A percentile compares a stretch with the other conserved stretches of the same genome.
These are phyloP conservation scores for Andricus grossulariae DNA, from an alignment of 1,140 invertebrate genomes.

Conservation along the genomic window DNA sequence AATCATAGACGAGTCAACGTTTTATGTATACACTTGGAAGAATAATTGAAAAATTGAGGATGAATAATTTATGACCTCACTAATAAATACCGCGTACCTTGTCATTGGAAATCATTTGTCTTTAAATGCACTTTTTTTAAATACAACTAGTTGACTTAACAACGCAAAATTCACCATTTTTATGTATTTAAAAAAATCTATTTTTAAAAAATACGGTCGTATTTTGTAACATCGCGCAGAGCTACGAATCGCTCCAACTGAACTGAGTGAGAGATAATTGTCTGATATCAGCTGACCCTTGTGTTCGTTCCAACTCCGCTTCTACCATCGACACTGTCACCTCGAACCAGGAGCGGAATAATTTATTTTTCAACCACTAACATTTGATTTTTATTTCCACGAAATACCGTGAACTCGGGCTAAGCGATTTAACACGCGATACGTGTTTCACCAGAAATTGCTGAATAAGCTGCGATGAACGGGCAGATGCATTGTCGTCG, in stretches of 20 bases:
- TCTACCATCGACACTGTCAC: slow-evolving; percentile 25
- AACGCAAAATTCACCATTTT: too few species aligned
- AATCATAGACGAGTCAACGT: neutral
- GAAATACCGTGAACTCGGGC: too few species aligned
- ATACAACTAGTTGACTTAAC: too few species aligned
- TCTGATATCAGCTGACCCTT: slow-evolving; percentile 61
- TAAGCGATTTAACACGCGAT: too few species aligned
- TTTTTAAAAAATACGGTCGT: neutral
- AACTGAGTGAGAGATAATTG: slow-evolving; percentile 61
- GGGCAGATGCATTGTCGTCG: too few species aligned
- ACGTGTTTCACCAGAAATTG: too few species aligned
- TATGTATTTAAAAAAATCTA: neutral
- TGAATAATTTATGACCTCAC: slow-evolving; percentile 25
- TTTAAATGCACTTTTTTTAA: too few species aligned
- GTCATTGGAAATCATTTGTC: neutral
- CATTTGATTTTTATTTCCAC: neutral
- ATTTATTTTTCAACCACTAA: neutral
- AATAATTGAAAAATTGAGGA: neutral
- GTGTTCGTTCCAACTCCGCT: slow-evolving; percentile 39
- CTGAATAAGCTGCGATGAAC: too few species aligned
- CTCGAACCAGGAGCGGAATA: slow-evolving; percentile 16
- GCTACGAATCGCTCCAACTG: slow-evolving; percentile 48
- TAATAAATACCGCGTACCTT: neutral
- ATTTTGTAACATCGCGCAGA: slow-evolving; percentile 52
- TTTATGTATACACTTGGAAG: neutral